Conservation (phyloP, 2,888 invertebrate species). For the Hirudinaria manillensis region DNA sequence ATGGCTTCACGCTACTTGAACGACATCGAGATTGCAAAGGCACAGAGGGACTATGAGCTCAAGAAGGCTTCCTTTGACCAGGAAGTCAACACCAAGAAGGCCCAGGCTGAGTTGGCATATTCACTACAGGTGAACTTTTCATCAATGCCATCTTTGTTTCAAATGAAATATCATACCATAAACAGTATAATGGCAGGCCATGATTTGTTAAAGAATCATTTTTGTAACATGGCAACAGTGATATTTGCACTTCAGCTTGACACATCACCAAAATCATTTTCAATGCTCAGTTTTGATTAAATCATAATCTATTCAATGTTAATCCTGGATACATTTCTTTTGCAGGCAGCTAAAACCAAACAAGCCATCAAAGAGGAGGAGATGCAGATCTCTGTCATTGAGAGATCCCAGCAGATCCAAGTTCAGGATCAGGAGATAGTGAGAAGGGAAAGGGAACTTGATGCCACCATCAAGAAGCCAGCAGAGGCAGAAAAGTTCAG, state of each 20-base stretch:
- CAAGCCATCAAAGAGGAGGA: constrained; percentile 71
- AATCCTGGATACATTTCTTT: no score
- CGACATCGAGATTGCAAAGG: constrained; percentile 94
- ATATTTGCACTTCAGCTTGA: not conserved
- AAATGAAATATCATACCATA: not conserved
- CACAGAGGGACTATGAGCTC: constrained; percentile 88
- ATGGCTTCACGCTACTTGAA: constrained; percentile 89
- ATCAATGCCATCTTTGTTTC: not conserved
- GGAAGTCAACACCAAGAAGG: constrained; percentile 86
- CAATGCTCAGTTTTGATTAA: no score
- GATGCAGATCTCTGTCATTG: constrained; percentile 84
- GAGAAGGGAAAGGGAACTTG: constrained; percentile 81
- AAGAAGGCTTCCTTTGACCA: constrained; percentile 95
- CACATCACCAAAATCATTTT: no score
- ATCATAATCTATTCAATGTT: no score
- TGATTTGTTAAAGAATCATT: not conserved
- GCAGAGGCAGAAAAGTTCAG: constrained; percentile 89
- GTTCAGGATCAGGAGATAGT: constrained; percentile 91
- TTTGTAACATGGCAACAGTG: not conserved
- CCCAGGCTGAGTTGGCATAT: constrained; percentile 53
- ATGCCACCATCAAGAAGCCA: constrained; percentile 84
- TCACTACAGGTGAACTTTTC: constrained; percentile 49
- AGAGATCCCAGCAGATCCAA: constrained; percentile 83
- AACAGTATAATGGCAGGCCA: no score
- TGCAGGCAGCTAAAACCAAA: constrained; percentile 63